These are phyloP conservation scores for Leucozona laternaria DNA, from an alignment of 2,888 invertebrate species.

Conservation along the genomic window DNA sequence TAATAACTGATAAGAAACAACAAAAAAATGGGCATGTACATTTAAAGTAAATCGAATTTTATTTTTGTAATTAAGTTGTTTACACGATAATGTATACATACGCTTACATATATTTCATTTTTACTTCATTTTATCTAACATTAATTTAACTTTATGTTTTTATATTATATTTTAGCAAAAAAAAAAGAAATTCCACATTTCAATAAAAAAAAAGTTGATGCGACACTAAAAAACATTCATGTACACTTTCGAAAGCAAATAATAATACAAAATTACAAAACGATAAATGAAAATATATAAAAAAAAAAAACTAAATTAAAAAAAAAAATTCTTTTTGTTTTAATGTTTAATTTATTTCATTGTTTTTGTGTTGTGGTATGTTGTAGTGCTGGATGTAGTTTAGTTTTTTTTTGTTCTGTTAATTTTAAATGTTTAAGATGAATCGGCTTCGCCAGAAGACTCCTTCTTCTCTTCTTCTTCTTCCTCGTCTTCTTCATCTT, in stretches of 20 bases:
- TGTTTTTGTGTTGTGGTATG: conserved; percentile 50
- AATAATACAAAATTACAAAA: conserved; percentile 14
- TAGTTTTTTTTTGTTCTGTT: conserved; percentile 8
- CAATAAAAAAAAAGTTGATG: conserved; percentile 15
- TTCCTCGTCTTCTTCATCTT: conserved; percentile 46
- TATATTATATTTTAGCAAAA: conserved; percentile 39
- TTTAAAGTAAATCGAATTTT: conserved; percentile 56
- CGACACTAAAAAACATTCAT: conserved; percentile 51
- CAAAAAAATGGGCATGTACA: background rate
- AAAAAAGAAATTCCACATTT: conserved; percentile 9
- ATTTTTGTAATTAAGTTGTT: conserved; percentile 61
- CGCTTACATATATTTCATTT: conserved; percentile 54
- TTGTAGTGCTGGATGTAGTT: conserved; percentile 44
- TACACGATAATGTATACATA: conserved; percentile 56
- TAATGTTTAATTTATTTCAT: conserved; percentile 19
- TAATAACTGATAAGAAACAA: no score
- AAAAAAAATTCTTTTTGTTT: conserved; percentile 19
- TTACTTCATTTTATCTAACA: conserved; percentile 62
- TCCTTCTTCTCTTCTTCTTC: conserved; percentile 60
- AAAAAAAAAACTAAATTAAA: conserved; percentile 17
- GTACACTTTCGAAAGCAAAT: conserved; percentile 34
- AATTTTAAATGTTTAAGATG: conserved; percentile 43
- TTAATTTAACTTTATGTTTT: conserved; percentile 58
- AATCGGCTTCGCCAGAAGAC: conserved; percentile 47
- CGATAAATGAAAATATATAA: conserved; percentile 2